These are phyloP conservation scores for Alexandromys fortis DNA, from an alignment of 2,113 vertebrate species.

Conservation along the genomic window DNA sequence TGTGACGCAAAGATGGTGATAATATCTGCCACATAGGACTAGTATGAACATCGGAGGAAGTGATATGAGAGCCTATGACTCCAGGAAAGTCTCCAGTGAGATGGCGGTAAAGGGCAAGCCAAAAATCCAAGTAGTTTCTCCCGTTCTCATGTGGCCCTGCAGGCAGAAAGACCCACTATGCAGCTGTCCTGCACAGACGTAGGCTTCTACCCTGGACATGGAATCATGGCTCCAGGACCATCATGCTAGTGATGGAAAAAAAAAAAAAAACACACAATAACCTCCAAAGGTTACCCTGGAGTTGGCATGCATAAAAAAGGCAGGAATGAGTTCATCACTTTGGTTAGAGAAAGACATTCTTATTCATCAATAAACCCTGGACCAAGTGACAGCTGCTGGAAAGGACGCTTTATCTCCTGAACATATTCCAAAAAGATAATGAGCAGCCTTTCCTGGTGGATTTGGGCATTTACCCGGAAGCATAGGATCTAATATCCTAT, in stretches of 20 bases:
- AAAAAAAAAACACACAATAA: no score
- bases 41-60: not conserved
- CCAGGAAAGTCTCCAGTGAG: not conserved
- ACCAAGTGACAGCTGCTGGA: not conserved
- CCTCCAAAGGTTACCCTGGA: constrained; percentile 34
- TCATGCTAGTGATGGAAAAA: constrained; percentile 40
- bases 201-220: not conserved
- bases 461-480: not conserved
- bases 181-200: not conserved
- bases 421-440: constrained; percentile 24
- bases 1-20: not conserved
- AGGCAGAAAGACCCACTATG: not conserved
- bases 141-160: not conserved
- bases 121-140: not conserved
- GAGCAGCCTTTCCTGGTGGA: not conserved
- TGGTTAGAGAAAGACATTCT: constrained; percentile 18
- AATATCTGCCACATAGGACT: not conserved
- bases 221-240: constrained; percentile 35
- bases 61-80: not conserved
- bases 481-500: not conserved
- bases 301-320: constrained; percentile 24
- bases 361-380: not conserved
- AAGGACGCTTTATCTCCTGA: constrained; percentile 15
- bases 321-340: constrained; percentile 49
- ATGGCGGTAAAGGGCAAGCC: not conserved